phyloP scores from a whole-genome alignment of 2,113 vertebrate species.

The Ahaetulla prasina region DNA sequence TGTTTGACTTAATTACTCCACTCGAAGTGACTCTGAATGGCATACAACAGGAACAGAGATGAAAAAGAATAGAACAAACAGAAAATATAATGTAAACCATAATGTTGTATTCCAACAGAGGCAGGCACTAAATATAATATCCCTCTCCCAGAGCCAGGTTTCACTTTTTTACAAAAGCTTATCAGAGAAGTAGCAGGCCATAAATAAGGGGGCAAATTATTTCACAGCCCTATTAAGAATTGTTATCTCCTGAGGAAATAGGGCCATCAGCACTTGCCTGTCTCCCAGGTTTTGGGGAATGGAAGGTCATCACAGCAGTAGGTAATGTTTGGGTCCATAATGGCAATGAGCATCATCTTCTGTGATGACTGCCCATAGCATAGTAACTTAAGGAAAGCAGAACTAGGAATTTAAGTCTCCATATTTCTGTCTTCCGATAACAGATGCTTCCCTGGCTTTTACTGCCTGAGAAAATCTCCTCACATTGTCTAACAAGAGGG shows the following conservation, averaged over 20 bases:
- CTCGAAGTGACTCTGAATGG: not conserved
- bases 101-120: not conserved
- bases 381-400: not conserved
- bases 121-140: not conserved
- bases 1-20: not conserved
- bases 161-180: not conserved
- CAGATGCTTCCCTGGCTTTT: not conserved
- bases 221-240: not conserved
- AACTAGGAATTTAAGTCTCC: not conserved
- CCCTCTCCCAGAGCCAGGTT: not conserved
- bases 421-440: not conserved
- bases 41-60: not conserved
- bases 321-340: not conserved
- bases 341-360: not conserved
- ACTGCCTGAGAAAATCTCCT: not conserved
- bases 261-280: not conserved
- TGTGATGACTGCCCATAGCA: not conserved
- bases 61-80: not conserved
- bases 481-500: not conserved
- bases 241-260: not conserved
- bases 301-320: not conserved
- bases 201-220: not conserved
- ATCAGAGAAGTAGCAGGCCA: not conserved
- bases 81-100: not conserved
- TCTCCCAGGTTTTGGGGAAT: not conserved